A percentile compares a stretch with the other conserved stretches of the same genome.
Evolutionary conservation across 2,113 vertebrate genomes (phyloP).

Genomic region (Tichodroma muraria): DNA sequence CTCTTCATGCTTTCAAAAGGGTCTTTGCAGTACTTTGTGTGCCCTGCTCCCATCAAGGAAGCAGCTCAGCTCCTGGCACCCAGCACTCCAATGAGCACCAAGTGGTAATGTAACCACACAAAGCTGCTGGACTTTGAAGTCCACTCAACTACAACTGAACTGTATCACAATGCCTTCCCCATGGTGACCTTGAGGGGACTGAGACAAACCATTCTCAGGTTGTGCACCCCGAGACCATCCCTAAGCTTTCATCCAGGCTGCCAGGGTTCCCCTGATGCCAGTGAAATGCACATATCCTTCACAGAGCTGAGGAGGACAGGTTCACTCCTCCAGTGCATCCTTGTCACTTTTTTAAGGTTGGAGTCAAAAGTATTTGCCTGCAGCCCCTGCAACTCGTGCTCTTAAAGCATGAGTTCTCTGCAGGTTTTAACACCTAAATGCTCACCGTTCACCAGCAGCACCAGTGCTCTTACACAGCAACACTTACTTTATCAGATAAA

Average conservation of each 20-base stretch:
- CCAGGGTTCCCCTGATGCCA: background rate
- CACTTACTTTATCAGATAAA: background rate
- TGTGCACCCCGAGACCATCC: rapidly evolving
- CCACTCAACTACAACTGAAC: rapidly evolving
- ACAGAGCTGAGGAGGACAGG: background rate
- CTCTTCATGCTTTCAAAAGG: background rate
- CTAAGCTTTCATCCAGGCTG: background rate
- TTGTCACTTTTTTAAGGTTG: background rate
- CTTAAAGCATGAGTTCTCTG: background rate
- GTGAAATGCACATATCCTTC: rapidly evolving
- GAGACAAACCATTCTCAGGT: background rate
- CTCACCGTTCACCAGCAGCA: background rate
- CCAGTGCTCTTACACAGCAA: background rate
- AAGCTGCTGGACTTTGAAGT: background rate
- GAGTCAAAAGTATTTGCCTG: background rate
- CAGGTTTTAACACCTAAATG: background rate
- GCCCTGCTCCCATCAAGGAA: background rate
- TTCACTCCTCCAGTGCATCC: background rate
- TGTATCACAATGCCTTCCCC: rapidly evolving
- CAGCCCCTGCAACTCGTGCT: background rate
- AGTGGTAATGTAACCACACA: rapidly evolving
- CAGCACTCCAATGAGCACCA: background rate
- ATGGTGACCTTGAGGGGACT: background rate
- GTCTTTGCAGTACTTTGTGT: background rate
- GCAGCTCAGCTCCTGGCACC: rapidly evolving